phyloP scores from a whole-genome alignment of 2,888 invertebrate genomes.

The Tiliacea aurago region DNA sequence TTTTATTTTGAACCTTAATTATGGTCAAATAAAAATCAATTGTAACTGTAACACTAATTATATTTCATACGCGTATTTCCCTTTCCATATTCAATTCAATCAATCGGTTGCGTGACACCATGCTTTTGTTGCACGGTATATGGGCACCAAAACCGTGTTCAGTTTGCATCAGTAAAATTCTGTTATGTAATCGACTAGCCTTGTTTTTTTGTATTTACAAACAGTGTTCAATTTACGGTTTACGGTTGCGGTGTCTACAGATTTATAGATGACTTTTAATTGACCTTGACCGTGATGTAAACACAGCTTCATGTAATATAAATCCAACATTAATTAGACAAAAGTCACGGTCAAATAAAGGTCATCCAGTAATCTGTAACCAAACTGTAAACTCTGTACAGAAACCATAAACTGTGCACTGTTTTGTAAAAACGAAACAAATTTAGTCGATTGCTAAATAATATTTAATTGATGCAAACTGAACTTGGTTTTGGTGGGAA shows the following conservation, averaged over 20 bases:
- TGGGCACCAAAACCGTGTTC: not conserved
- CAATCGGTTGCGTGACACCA: not conserved
- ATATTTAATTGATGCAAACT: not conserved
- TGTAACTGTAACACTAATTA: constrained; percentile 55
- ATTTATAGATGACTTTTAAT: not conserved
- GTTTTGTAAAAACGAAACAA: not conserved
- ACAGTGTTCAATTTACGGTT: too few species aligned
- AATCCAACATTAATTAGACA: not conserved
- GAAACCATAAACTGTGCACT: not conserved
- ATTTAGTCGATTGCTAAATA: not conserved
- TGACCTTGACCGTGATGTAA: not conserved
- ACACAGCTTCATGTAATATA: not conserved
- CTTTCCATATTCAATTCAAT: not conserved
- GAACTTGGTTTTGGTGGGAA: not conserved
- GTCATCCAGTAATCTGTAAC: not conserved
- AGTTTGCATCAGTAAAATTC: too few species aligned
- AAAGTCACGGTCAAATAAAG: not conserved
- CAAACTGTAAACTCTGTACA: not conserved
- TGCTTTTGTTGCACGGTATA: not conserved
- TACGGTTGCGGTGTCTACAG: too few species aligned
- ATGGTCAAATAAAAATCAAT: constrained; percentile 22
- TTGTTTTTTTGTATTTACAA: too few species aligned
- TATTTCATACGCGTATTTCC: constrained; percentile 38
- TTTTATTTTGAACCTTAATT: not conserved
- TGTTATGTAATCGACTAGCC: too few species aligned